Evolutionary conservation across 2,113 vertebrate genomes (phyloP), one percentile per base, ranked within the genome.

Genomic region (Furnarius figulus): DNA sequence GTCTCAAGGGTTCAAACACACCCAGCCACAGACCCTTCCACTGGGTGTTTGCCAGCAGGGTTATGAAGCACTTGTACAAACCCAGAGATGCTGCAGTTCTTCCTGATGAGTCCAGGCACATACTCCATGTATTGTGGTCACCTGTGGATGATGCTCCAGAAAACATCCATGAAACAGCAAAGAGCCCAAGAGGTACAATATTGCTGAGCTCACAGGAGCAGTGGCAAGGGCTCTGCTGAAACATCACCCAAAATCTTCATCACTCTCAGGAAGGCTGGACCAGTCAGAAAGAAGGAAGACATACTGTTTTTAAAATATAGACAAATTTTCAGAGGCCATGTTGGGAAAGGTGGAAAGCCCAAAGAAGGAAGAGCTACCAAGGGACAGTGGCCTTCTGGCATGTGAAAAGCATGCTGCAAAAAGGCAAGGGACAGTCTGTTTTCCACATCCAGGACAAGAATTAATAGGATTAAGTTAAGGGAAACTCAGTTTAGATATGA

Each of bases 261-360:
- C n/a, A 1, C 8, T 66, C 50, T 50, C 9, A 11, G 37, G 19
- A 63, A 68, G 16, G 75, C 25, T 21, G 23, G 19, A 28, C 5
- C 8, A 28, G 44, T 17, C 37, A n/a, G 53, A 59, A 67, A 50
- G 46, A 49, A 9, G 8, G 44, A 75, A 90, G 10, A 59, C 4
- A 50, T 0, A 0, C 3, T 7, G 44, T 31, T 61, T 77, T 70
- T 16, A 14, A 74, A 58, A 30, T 8, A 27, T 0, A 53, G 10
- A 12, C 5, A n/a, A 4, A 70, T 71, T 87, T 91, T 81, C 31
- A 46, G 61, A 71, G 30, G 21, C 14, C 12, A 6, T 59, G 20
- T 19, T 80, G 42, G 49, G 21, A 62, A 74, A 66, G 16, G 7
- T 53, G 40, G 40, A 84, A 53, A 71, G 31, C 46, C 31, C 2